Evolutionary conservation across 1,140 invertebrate genomes (phyloP).

Genomic region (Microvelia longipes): DNA sequence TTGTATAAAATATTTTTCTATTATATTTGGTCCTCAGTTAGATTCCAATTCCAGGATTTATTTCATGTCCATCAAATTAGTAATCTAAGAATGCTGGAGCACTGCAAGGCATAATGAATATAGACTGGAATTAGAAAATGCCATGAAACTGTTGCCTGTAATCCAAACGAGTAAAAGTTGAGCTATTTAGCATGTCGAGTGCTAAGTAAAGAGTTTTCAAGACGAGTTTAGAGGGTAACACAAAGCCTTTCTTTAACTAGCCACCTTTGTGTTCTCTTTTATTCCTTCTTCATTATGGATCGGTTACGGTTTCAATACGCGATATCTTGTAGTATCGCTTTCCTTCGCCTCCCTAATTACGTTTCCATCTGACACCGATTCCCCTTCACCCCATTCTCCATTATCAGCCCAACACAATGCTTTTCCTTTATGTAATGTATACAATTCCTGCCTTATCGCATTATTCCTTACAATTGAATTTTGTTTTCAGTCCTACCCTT

Average conservation of each 20-base stretch:
- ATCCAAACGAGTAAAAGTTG: neutral
- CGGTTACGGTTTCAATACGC: neutral
- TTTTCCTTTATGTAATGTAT: neutral
- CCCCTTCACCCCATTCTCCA: neutral
- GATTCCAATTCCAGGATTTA: too few relatives aligned
- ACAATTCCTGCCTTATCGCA: neutral
- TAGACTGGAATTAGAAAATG: too few relatives aligned
- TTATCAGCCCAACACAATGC: neutral
- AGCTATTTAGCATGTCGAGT: neutral
- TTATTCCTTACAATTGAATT: neutral
- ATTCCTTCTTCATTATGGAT: neutral
- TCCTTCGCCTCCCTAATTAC: neutral
- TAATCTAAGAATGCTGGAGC: too few relatives aligned
- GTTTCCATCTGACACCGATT: neutral
- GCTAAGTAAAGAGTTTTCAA: too few relatives aligned
- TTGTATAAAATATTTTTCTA: too few relatives aligned
- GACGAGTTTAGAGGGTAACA: neutral
- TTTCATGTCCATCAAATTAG: too few relatives aligned
- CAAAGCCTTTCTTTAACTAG: neutral
- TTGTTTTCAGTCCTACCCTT: neutral
- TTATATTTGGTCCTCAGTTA: too few relatives aligned
- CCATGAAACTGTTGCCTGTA: too few relatives aligned
- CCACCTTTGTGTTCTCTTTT: neutral
- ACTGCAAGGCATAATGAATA: too few relatives aligned
- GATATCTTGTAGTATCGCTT: neutral